Conservation (phyloP, 92 coral and sea anemone genomes). For the Virgularia gustaviana region DNA sequence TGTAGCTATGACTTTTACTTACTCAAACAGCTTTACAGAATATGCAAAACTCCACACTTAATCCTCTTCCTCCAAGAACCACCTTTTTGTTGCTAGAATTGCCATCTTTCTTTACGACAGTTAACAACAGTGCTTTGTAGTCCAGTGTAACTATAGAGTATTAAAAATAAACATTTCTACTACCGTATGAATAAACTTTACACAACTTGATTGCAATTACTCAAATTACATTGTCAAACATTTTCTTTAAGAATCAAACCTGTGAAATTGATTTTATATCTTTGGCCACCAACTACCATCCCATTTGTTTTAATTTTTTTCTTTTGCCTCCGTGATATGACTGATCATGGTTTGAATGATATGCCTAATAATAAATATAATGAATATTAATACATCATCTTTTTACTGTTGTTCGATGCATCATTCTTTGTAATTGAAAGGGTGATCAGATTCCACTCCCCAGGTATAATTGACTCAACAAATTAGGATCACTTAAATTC, state of each 20-base stretch:
- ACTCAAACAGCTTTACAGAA: conserved; percentile 10
- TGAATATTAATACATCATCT: too few species aligned
- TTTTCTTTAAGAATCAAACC: too few species aligned
- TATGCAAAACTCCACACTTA: conserved; percentile 6
- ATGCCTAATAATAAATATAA: too few species aligned
- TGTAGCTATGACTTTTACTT: conserved; percentile 1
- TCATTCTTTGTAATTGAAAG: too few species aligned
- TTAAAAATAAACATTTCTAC: background rate
- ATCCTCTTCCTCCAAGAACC: conserved; percentile 3
- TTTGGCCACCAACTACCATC: conserved; percentile 10
- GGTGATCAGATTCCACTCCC: too few species aligned
- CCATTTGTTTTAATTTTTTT: conserved; percentile 10
- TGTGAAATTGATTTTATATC: background rate
- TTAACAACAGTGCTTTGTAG: conserved; percentile 10
- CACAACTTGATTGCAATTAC: too few species aligned
- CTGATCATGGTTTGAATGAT: background rate
- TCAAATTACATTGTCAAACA: too few species aligned
- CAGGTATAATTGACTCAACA: too few species aligned
- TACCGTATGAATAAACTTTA: too few species aligned
- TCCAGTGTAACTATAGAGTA: conserved; percentile 15
- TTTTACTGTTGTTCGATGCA: too few species aligned
- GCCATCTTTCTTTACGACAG: background rate
- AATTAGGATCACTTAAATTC: too few species aligned
- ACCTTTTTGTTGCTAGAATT: background rate
- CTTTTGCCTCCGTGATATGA: background rate